Base-by-base conservation (phyloP, 2,797 vertebrate genomes). In the Clarias fuscus region DNA sequence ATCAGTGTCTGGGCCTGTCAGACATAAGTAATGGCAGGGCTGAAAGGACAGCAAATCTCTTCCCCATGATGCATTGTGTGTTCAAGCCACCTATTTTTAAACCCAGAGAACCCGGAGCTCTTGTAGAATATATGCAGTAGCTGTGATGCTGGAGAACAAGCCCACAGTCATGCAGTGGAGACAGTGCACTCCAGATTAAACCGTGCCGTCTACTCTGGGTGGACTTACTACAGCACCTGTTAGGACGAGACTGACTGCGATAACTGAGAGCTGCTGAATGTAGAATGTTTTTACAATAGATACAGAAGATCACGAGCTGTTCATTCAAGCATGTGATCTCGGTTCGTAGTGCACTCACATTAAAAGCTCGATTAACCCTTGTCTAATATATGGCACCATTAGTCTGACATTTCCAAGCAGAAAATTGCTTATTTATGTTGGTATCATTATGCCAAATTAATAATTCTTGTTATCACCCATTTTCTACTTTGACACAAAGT, bases 21-120 rank as follows among this genome's bases (percentile, higher is more conserved):
- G 93, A 92, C 94, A 94, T 95, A 95, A 96, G 95, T 95, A 95
- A 95, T 95, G 94, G 93, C 92, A 94, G 89, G 93, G 92, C 93
- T 91, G 93, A 94, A 94, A 95, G 93, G 92, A 92, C 93, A 89
- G 88, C 92, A 94, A 93, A 94, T 94, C 93, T 94, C 93, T 94
- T 95, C 92, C 94, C 91, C 93, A 92, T 90, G 88, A 94, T 94
- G 93, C 93, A 92, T 94, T 90, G 94, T 84, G 89, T 91, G 91
- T 93, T 93, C 92, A 92, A 91, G 91, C 93, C 90, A 92, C 90
- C 94, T 95, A 95, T 96, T 96, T 96, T 95, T 95, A 95, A 94
- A 93, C 91, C 90, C 81, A 73, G 79, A 64, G 81, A 82, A 81
- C 40, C 43, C 79, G 59, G 67, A 43, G 73, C 82, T 76, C 81